These are phyloP conservation scores for Megalurothrips usitatus DNA, from an alignment of 2,888 invertebrate species.

Conservation along the genomic window DNA sequence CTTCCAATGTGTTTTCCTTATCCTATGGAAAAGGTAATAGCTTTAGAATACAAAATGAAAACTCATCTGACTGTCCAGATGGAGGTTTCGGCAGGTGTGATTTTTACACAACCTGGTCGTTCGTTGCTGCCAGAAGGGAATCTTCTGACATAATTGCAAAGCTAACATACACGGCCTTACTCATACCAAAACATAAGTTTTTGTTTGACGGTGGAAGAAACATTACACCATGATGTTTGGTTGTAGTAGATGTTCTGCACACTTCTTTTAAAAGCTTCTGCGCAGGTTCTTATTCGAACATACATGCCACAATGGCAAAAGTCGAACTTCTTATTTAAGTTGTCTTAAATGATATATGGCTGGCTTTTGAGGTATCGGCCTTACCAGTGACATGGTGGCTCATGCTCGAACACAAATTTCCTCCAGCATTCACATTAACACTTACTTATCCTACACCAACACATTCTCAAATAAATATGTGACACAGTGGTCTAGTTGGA, in stretches of 20 bases:
- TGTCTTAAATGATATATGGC: background rate
- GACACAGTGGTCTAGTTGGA: conserved; percentile 24
- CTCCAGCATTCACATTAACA: background rate
- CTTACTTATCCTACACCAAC: conserved; percentile 2
- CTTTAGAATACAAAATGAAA: background rate
- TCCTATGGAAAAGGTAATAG: background rate
- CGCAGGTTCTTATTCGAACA: background rate
- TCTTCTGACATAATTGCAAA: conserved; percentile 2
- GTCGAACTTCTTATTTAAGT: background rate
- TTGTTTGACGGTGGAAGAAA: background rate
- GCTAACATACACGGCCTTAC: conserved; percentile 8
- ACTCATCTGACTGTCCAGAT: background rate
- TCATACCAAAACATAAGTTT: background rate
- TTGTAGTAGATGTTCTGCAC: background rate
- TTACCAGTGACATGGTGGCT: conserved; percentile 10
- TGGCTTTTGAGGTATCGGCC: background rate
- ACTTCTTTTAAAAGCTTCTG: background rate
- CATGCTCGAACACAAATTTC: background rate
- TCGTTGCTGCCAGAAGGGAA: background rate
- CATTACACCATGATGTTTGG: background rate
- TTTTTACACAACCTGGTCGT: conserved; percentile 5
- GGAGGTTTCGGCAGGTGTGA: conserved; percentile 9
- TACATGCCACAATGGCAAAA: background rate
- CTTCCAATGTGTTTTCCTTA: background rate
- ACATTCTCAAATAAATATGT: conserved; percentile 1